phyloP scores from a whole-genome alignment of 2,113 vertebrate species.

The Trogon surrucura region DNA sequence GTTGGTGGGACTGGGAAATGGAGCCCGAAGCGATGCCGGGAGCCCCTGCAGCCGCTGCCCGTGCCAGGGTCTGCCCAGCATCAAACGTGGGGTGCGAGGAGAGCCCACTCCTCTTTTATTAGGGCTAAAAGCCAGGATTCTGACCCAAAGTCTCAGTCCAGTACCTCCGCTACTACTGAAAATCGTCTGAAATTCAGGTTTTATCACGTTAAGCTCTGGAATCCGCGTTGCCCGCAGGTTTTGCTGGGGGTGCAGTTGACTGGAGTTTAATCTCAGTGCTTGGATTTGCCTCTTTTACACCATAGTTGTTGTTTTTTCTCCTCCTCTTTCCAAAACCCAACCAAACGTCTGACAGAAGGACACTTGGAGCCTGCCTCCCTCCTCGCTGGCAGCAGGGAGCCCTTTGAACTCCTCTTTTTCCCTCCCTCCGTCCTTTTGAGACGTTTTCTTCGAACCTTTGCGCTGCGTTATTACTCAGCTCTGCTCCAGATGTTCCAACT shows the following conservation, averaged over 20 bases:
- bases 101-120: no score
- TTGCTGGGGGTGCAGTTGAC: background rate
- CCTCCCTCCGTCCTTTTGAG: background rate
- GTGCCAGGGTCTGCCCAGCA: background rate
- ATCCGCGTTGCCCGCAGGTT: fast-evolving
- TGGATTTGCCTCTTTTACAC: background rate
- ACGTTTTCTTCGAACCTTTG: background rate
- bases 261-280: background rate
- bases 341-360: background rate
- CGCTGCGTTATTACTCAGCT: background rate
- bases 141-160: background rate
- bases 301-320: background rate
- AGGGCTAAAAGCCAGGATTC: background rate
- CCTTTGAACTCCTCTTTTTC: background rate
- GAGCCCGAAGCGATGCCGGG: background rate
- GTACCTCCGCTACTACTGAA: background rate
- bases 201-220: background rate
- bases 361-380: background rate
- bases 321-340: background rate
- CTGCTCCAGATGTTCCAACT: background rate
- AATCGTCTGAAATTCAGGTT: background rate
- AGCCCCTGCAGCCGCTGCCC: background rate
- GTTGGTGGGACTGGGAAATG: background rate
- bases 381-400: background rate
- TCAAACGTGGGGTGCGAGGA: fast-evolving